These are phyloP conservation scores for Habrosyne pyritoides DNA, from an alignment of 2,888 invertebrate genomes.

Conservation along the genomic window DNA sequence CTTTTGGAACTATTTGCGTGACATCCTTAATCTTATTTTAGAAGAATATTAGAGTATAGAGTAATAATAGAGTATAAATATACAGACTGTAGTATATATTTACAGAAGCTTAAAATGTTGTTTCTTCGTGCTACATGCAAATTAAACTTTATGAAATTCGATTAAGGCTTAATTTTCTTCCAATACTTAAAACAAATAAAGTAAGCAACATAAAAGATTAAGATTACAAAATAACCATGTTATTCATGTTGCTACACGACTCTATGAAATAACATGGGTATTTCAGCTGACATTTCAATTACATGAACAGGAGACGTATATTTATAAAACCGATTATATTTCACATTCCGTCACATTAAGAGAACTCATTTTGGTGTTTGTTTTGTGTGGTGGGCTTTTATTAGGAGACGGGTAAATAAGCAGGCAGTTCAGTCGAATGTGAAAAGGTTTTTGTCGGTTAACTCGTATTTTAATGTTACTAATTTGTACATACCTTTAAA, in stretches of 20 bases:
- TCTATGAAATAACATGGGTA: slow-evolving; percentile 37
- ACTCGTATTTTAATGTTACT: slow-evolving; percentile 14
- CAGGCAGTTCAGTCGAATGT: slow-evolving; percentile 13
- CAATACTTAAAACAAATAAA: not conserved
- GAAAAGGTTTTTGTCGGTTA: slow-evolving; percentile 20
- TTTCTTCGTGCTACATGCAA: too few species aligned
- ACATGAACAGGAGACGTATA: slow-evolving; percentile 21
- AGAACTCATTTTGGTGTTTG: slow-evolving; percentile 21
- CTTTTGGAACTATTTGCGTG: not conserved
- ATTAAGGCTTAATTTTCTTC: not conserved
- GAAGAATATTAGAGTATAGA: too few species aligned
- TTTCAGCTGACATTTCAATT: slow-evolving; percentile 44
- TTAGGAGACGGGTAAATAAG: slow-evolving; percentile 15
- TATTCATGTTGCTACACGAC: slow-evolving; percentile 24
- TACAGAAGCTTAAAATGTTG: not conserved
- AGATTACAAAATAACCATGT: slow-evolving; percentile 22
- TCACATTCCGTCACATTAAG: slow-evolving; percentile 19
- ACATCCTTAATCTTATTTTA: not conserved
- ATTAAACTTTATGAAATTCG: too few species aligned
- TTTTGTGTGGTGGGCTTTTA: slow-evolving; percentile 1
- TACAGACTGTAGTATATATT: not conserved
- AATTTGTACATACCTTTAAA: too few species aligned
- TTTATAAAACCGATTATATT: slow-evolving; percentile 29
- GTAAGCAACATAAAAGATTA: not conserved
- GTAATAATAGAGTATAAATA: not conserved